Evolutionary conservation across 2,888 invertebrate species (phyloP).

Genomic region (Xanthorhoe designata): DNA sequence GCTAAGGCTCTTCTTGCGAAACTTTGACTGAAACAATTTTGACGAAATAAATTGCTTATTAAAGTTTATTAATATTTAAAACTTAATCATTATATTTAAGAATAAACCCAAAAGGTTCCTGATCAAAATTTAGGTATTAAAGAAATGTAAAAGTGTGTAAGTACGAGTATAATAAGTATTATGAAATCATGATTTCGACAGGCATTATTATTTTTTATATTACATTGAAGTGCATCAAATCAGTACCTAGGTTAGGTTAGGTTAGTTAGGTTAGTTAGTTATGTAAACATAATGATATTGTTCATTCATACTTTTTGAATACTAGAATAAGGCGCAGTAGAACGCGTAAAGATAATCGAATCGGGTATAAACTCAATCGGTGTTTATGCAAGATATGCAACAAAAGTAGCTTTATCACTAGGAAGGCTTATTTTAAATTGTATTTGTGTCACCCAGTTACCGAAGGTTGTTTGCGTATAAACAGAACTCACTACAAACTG

Average conservation of each 20-base stretch:
- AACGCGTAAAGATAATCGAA: background rate
- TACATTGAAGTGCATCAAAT: background rate
- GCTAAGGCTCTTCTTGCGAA: background rate
- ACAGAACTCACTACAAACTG: slow-evolving; percentile 12
- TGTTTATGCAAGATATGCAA: background rate
- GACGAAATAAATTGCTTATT: background rate
- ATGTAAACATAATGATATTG: background rate
- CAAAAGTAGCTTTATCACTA: slow-evolving; percentile 26
- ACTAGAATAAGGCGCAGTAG: too few relatives aligned
- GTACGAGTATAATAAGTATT: too few relatives aligned
- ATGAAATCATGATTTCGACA: too few relatives aligned
- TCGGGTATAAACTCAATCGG: background rate
- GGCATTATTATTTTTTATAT: background rate
- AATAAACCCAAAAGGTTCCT: too few relatives aligned
- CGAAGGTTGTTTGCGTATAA: slow-evolving; percentile 57
- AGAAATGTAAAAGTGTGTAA: too few relatives aligned
- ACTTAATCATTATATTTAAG: too few relatives aligned
- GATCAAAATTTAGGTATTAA: too few relatives aligned
- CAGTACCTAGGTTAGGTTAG: too few relatives aligned
- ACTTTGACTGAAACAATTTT: background rate
- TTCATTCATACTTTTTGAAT: too few relatives aligned
- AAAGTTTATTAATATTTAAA: background rate
- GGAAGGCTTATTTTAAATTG: slow-evolving; percentile 45
- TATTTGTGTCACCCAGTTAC: slow-evolving; percentile 64
- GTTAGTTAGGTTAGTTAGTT: too few relatives aligned